A percentile compares a stretch with the other conserved stretches of the same genome.
These are phyloP conservation scores for Nothocercus nigrocapillus DNA, from an alignment of 2,113 vertebrate genomes.

Conservation along the genomic window DNA sequence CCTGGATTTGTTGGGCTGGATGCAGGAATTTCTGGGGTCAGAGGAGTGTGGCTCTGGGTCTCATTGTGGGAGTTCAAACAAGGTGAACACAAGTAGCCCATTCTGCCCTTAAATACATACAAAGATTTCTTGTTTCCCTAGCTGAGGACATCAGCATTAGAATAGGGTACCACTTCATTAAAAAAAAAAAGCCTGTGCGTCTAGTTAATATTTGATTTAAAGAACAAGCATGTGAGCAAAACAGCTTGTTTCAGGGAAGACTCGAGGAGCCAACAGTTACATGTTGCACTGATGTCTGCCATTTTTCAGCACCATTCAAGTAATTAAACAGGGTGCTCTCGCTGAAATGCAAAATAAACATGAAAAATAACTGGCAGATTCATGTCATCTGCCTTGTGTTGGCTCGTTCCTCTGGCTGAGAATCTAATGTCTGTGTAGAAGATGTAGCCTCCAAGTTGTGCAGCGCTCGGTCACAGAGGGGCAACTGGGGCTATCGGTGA, in stretches of 20 bases:
- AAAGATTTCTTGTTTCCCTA: not conserved
- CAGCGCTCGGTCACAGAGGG: not conserved
- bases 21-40: not conserved
- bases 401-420: not conserved
- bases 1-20: not conserved
- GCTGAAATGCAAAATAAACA: not conserved
- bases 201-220: not conserved
- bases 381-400: not conserved
- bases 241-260: not conserved
- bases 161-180: not conserved
- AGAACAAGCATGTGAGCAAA: not conserved
- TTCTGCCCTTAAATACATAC: not conserved
- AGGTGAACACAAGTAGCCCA: not conserved
- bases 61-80: not conserved
- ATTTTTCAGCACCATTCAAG: not conserved
- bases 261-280: not conserved
- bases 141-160: not conserved
- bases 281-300: not conserved
- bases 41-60: not conserved
- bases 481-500: not conserved
- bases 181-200: not conserved
- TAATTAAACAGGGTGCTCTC: not conserved
- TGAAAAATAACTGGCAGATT: not conserved
- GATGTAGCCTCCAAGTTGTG: not conserved
- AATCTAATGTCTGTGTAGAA: not conserved